These are phyloP conservation scores for Notodonta dromedarius DNA, from an alignment of 2,888 invertebrate species.

Conservation along the genomic window DNA sequence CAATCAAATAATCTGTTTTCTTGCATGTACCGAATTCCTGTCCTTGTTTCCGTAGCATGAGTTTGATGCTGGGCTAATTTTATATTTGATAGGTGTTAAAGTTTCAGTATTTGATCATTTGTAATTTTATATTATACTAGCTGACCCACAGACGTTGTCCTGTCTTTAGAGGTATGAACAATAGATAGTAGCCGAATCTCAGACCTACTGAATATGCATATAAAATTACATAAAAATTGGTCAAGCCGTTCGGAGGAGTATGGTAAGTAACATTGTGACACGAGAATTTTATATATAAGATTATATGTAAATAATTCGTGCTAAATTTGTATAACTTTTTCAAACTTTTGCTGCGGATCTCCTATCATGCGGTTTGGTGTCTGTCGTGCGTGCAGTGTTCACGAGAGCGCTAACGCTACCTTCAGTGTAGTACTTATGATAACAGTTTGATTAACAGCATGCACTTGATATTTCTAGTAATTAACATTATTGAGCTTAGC, in stretches of 20 bases:
- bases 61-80: conserved; percentile 17
- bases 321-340: not conserved
- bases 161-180: no score
- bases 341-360: conserved; percentile 42
- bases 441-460: conserved; percentile 41
- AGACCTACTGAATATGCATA: no score
- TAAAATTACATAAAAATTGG: no score
- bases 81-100: not conserved
- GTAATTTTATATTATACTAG: no score
- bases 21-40: conserved; percentile 74
- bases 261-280: no score
- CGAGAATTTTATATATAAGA: no score
- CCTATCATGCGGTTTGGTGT: conserved; percentile 11
- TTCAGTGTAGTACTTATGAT: conserved; percentile 28
- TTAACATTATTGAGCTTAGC: conserved; percentile 15
- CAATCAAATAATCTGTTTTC: conserved; percentile 77
- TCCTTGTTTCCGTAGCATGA: conserved; percentile 63
- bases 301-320: no score
- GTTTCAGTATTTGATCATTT: no score
- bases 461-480: conserved; percentile 13
- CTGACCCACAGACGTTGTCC: no score
- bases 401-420: conserved; percentile 31
- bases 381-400: conserved; percentile 12
- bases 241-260: no score
- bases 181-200: no score